Evolutionary conservation across 2,113 vertebrate genomes (phyloP).

Genomic region (Morone chrysops): DNA sequence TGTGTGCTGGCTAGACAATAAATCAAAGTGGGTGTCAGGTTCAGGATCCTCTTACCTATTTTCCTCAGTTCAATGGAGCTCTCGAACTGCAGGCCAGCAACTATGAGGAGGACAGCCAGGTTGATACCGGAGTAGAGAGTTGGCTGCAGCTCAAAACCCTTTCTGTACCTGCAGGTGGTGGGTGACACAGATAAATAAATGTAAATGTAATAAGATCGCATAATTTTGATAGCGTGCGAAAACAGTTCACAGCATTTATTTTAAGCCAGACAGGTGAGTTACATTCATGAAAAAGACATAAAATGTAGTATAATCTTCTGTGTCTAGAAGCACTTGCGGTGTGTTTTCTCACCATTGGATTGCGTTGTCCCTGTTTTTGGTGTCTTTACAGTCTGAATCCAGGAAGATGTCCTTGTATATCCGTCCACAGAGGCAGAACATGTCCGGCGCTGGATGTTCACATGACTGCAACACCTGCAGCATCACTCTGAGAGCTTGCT

Average conservation of each 20-base stretch:
- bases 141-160: slow-evolving; percentile 96
- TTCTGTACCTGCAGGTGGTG: slow-evolving; percentile 88
- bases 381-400: slow-evolving; percentile 93
- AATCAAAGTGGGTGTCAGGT: not conserved
- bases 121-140: slow-evolving; percentile 96
- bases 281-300: not conserved
- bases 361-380: slow-evolving; percentile 89
- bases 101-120: slow-evolving; percentile 92
- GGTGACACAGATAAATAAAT: not conserved
- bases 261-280: not conserved
- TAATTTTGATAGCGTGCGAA: not conserved
- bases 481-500: slow-evolving; percentile 92
- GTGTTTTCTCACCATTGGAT: slow-evolving; percentile 89
- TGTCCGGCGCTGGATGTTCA: slow-evolving; percentile 92
- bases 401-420: slow-evolving; percentile 98
- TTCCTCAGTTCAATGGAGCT: slow-evolving; percentile 94
- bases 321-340: not conserved
- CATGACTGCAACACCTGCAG: slow-evolving; percentile 91
- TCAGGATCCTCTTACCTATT: slow-evolving; percentile 87
- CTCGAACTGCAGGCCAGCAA: slow-evolving; percentile 94
- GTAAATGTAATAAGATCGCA: not conserved
- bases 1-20: not conserved
- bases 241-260: not conserved
- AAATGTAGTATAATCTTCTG: not conserved
- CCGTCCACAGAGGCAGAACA: slow-evolving; percentile 96